Evolutionary conservation across 2,888 invertebrate genomes (phyloP), one percentile per base, ranked within the genome.

Genomic region (Dromius quadrimaculatus): DNA sequence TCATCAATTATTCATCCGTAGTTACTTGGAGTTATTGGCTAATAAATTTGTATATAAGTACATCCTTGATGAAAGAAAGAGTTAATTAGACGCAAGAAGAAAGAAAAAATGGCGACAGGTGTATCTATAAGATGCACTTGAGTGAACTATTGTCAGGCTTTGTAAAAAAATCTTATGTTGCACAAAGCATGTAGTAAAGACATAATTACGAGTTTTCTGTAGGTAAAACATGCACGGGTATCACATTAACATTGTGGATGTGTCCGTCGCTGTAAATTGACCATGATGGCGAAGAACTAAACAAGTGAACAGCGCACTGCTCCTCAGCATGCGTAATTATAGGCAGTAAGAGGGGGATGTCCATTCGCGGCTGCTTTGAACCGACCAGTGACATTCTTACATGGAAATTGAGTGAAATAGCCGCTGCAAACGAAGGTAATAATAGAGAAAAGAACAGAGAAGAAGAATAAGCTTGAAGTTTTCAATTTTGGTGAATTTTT

Each of bases 241-340:
- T 61, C 61, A 61, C 61, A 61, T 61, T 61, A 61, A 13, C 61
- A 61, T 61, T 59, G 38, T 19, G 36, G 36, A 36, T 62, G 62
- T 62, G 62, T 62, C 41, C 23, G 38, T 57, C 34, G 57, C 19
- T 57, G 57, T 57, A 57, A 57, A 57, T 57, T 57, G 57, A 22
- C 57, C 57, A 47, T 47, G 22, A 47, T 47, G 22, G 47, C 11
- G 34, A 32, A 47, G 8, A 28, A 8, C 28, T 28, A 5, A n/a
- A n/a, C n/a, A n/a, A n/a, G n/a, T 28, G 28, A 3, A n/a, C 19
- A 47, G 47, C 22, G 22, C 32, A 57, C 57, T 17, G 41, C 59
- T 62, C 57, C 34, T 38, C 62, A 62, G 62, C 34, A 41, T 62
- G 62, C 38, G 62, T 62, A 62, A 62, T 62, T 62, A 41, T 41